Base-by-base conservation (phyloP, 2,888 invertebrate genomes). In the Drosophila bunnanda region DNA sequence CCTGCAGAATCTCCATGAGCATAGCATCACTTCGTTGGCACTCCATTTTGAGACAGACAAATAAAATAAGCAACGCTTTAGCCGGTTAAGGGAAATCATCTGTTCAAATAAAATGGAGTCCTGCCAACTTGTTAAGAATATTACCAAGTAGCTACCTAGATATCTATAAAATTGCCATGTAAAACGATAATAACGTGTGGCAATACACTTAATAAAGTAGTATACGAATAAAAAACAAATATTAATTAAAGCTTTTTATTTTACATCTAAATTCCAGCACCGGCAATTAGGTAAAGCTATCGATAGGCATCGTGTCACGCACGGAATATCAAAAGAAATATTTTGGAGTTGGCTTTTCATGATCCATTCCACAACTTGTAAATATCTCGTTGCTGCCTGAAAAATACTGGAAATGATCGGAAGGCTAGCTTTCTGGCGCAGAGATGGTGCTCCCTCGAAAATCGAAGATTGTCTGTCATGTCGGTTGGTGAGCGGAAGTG, bases 1-100 rank as follows among this genome's bases (percentile, higher is more conserved):
- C 95, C 57, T 94, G 94, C 73, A 96, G 92, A 89, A 96, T 94
- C 73, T 94, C 93, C 85, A 95, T 93, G 76, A 96, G 93, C 65
- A 93, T 92, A 69, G 94, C 94, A 87, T 96, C 96, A 77, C 94
- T 94, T 79, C 90, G 93, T 91, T 52, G 85, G 76, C 69, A 65
- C 1, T 90, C 88, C 87, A 88, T 83, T 41, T 64, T 59, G 2
- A 20, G 10, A 1, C 13, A 28, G 30, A 32, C 2, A 17, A 62
- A 15, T 20, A 32, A 64, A 25, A 17, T 22, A 20, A 48, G 22
- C 48, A 30, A 56, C 10, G n/a, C 59, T 39, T n/a, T 15, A 38
- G 9, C 8, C 13, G 32, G 9, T 25, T 32, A 10, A 8, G 53
- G 46, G 5, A 13, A n/a, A n/a, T n/a, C 62, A 62, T 20, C 20